Evolutionary conservation across 1,140 invertebrate species (phyloP).

Genomic region (Caenorhabditis inopinata): DNA sequence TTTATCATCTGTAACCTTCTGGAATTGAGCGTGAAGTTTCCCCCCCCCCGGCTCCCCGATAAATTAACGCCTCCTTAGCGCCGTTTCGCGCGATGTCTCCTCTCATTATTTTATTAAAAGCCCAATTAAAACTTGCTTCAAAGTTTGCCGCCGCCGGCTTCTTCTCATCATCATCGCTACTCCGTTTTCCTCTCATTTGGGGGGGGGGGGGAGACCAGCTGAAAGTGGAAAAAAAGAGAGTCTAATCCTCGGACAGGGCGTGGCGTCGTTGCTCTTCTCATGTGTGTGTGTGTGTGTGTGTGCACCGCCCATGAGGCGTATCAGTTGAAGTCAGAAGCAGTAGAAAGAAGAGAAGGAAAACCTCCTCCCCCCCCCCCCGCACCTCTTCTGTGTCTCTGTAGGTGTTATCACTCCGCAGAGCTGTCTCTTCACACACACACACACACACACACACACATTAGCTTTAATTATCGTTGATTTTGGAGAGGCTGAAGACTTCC

Average conservation of each 20-base stretch:
- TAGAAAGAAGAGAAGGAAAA: not conserved
- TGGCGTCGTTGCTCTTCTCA: not conserved
- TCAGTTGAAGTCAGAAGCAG: not conserved
- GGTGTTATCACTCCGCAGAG: constrained; percentile 22
- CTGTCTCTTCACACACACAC: not conserved
- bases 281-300: not conserved
- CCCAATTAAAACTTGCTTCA: constrained; percentile 4
- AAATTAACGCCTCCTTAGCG: no score
- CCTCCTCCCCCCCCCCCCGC: not conserved
- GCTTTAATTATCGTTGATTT: not conserved
- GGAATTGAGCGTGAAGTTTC: no score
- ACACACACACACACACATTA: not conserved
- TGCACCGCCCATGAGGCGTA: not conserved
- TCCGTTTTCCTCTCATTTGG: not conserved
- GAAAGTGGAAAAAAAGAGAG: not conserved
- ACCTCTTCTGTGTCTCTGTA: not conserved
- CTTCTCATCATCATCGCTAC: not conserved
- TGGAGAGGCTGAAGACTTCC: not conserved
- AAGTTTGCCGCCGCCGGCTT: not conserved
- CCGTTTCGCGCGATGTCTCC: no score
- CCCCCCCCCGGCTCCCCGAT: no score
- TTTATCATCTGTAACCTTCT: no score
- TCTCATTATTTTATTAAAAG: constrained; percentile 32
- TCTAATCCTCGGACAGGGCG: not conserved
- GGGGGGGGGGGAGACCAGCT: not conserved